Evolutionary conservation across 2,888 invertebrate species (phyloP).

Genomic region (Phengaris arion): DNA sequence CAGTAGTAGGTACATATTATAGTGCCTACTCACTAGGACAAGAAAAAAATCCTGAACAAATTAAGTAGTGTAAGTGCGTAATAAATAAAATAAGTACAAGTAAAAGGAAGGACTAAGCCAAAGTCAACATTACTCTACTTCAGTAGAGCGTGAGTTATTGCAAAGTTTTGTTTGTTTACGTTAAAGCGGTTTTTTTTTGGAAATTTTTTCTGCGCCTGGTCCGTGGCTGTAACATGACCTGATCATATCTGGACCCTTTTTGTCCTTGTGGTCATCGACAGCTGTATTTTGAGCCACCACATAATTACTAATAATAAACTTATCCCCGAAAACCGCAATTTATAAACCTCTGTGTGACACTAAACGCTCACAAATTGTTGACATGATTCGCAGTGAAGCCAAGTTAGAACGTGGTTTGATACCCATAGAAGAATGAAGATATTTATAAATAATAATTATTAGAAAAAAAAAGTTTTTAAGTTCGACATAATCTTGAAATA

Average conservation of each 20-base stretch:
- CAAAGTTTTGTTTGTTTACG: conserved; percentile 52
- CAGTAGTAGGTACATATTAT: not conserved
- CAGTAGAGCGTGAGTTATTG: conserved; percentile 57
- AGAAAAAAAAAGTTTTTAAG: too few relatives aligned
- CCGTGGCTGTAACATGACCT: conserved; percentile 75
- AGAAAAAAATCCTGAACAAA: conserved; percentile 34
- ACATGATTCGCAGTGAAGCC: not conserved
- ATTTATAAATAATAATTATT: not conserved
- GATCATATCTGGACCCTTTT: conserved; percentile 75
- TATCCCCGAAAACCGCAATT: conserved; percentile 18
- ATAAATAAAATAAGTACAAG: not conserved
- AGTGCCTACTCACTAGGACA: not conserved
- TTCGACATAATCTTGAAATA: not conserved
- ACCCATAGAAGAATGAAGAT: too few relatives aligned
- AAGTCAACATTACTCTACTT: conserved; percentile 52
- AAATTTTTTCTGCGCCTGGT: conserved; percentile 58
- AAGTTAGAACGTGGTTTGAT: not conserved
- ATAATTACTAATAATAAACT: conserved; percentile 22
- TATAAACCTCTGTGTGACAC: not conserved
- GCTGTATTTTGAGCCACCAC: conserved; percentile 50
- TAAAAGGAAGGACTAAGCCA: conserved; percentile 29
- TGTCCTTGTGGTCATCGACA: conserved; percentile 74
- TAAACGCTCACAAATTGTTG: conserved; percentile 15
- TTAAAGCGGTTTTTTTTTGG: conserved; percentile 56
- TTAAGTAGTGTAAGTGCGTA: conserved; percentile 33